phyloP scores from a whole-genome alignment of 2,888 invertebrate species.

The Andrena bicolor region DNA sequence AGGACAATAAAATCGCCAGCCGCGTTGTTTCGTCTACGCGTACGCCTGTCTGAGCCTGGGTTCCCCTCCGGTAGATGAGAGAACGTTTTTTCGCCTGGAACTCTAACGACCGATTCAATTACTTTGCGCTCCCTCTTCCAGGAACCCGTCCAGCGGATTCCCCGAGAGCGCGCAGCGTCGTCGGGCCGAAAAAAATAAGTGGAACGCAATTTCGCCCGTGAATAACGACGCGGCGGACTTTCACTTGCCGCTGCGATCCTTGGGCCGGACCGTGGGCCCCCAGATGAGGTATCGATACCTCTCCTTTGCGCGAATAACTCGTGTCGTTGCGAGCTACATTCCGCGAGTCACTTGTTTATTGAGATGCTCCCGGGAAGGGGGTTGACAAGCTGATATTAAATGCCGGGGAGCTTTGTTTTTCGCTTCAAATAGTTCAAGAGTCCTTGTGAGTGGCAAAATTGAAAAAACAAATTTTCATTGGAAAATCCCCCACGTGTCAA shows the following conservation, averaged over 20 bases:
- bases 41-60: neutral
- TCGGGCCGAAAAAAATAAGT: conserved; percentile 36
- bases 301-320: conserved; percentile 21
- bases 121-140: conserved; percentile 15
- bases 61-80: conserved; percentile 2
- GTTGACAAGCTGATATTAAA: too few relatives aligned
- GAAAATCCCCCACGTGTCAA: too few relatives aligned
- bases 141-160: conserved; percentile 22
- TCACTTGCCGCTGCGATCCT: conserved; percentile 56
- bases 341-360: too few relatives aligned
- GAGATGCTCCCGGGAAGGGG: too few relatives aligned
- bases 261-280: conserved; percentile 2
- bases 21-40: conserved; percentile 49
- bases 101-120: conserved; percentile 42
- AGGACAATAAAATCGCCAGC: conserved; percentile 36
- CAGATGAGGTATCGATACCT: conserved; percentile 45
- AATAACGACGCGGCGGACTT: conserved; percentile 60
- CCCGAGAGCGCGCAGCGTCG: conserved; percentile 12
- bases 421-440: too few relatives aligned
- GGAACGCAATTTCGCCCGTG: conserved; percentile 58
- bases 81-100: conserved; percentile 23
- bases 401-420: too few relatives aligned
- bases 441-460: too few relatives aligned
- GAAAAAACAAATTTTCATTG: too few relatives aligned
- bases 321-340: neutral